Evolutionary conservation across 1,140 invertebrate species (phyloP).

Genomic region (Sitophilus oryzae): DNA sequence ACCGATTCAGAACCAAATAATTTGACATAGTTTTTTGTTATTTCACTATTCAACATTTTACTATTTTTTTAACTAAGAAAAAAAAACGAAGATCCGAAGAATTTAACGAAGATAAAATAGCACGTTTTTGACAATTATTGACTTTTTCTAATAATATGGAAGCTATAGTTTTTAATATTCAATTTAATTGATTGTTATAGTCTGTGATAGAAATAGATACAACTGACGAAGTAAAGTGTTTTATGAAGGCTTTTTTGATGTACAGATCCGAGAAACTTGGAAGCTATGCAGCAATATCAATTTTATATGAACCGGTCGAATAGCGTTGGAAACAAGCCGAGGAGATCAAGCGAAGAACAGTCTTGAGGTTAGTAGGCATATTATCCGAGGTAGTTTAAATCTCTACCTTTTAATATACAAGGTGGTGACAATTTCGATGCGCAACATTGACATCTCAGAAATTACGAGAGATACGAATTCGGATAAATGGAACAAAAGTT

Average conservation of each 20-base stretch:
- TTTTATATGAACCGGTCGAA: constrained; percentile 34
- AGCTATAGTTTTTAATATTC: constrained; percentile 8
- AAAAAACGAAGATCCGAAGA: constrained; percentile 2
- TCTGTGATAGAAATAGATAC: constrained; percentile 30
- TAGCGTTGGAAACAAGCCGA: too few relatives aligned
- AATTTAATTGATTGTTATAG: constrained; percentile 1
- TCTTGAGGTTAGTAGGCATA: too few relatives aligned
- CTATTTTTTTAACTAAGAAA: constrained; percentile 10
- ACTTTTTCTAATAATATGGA: too few relatives aligned
- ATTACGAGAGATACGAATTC: too few relatives aligned
- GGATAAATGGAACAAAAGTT: too few relatives aligned
- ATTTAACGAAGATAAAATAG: background rate
- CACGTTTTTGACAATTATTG: background rate
- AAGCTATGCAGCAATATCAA: constrained; percentile 46
- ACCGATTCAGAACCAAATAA: too few relatives aligned
- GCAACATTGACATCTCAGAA: too few relatives aligned
- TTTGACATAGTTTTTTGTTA: background rate
- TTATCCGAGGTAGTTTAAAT: too few relatives aligned
- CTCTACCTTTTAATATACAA: too few relatives aligned
- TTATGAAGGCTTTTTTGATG: background rate
- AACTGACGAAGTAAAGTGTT: constrained; percentile 39
- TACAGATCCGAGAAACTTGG: constrained; percentile 12
- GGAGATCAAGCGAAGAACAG: too few relatives aligned
- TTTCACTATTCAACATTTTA: background rate
- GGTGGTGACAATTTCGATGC: too few relatives aligned